Evolutionary conservation across 2,888 invertebrate species (phyloP), one percentile per base, ranked within the genome.

Genomic region (Lasioglossum leucozonium): DNA sequence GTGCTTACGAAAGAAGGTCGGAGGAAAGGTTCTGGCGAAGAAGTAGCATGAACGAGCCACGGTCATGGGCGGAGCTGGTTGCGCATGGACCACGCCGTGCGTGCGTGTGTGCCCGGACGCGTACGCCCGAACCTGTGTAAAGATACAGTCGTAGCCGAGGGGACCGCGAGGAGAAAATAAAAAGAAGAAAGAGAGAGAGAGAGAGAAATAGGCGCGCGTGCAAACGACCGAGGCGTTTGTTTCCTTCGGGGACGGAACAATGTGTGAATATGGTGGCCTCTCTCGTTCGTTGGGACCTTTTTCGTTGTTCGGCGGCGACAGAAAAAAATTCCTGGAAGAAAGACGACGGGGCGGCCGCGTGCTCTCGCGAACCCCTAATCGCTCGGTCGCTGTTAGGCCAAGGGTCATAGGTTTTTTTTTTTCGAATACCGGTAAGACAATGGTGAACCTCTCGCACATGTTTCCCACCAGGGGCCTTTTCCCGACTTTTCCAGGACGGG

Each of bases 81-180:
- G 77, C 84, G 81, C 81, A 88, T 84, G 89, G 88, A 87, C 86
- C 55, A n/a, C 89, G 88, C 87, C 90, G 79, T 84, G 87, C 58
- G 78, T 72, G 82, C 80, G 87, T 77, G 84, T 84, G 75, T 79
- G 87, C 86, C 2, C 34, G 34, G 34, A 34, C 62, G 10, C 58
- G 58, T 26, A 62, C 16, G 30, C 16, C 10, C 11, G 55, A 11
- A 55, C 55, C n/a, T 18, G 62, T 30, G 18, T 30, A 67, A 67
- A 67, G 65, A 67, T 4, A 37, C 34, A 37, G 22, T 30, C 37
- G 65, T 22, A 0, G 42, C 11, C 47, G 72, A 22, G 30, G 47
- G 42, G 47, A 4, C 42, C n/a, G 62, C 10, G 47, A 51, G 30
- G 30, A 67, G n/a, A n/a, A 44, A 67, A 16, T n/a, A 62, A 18